These are phyloP conservation scores for Cebus imitator DNA, from an alignment of 2,113 vertebrate species.

Conservation along the genomic window DNA sequence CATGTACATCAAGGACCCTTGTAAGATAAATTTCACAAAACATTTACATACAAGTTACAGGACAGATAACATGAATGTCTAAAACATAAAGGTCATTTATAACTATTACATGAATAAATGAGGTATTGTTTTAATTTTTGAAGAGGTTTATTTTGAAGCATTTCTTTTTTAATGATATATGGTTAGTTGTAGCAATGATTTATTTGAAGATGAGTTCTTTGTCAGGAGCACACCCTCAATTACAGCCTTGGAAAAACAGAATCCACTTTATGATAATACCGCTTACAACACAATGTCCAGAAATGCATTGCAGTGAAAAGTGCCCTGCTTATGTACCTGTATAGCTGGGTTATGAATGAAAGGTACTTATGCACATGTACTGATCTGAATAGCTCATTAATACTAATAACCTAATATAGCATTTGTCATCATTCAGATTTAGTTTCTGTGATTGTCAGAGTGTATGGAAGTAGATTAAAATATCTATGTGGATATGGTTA, in stretches of 20 bases:
- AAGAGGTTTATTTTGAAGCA: slow-evolving; percentile 38
- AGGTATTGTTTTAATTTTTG: slow-evolving; percentile 44
- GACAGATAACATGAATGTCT: slow-evolving; percentile 22
- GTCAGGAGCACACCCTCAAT: not conserved
- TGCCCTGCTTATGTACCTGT: not conserved
- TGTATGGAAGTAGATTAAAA: slow-evolving; percentile 31
- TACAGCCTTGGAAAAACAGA: slow-evolving; percentile 29
- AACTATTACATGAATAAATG: slow-evolving; percentile 19
- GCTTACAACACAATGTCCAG: not conserved
- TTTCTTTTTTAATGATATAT: slow-evolving; percentile 24
- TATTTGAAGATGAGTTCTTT: slow-evolving; percentile 33
- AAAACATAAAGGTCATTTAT: slow-evolving; percentile 32
- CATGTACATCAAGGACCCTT: not conserved
- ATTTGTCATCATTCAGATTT: slow-evolving; percentile 35
- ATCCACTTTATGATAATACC: slow-evolving; percentile 19
- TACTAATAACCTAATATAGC: not conserved
- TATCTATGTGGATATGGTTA: not conserved
- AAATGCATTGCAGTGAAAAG: slow-evolving; percentile 3
- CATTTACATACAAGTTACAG: slow-evolving; percentile 12
- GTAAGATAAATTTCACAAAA: slow-evolving; percentile 18
- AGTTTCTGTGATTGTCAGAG: slow-evolving; percentile 34
- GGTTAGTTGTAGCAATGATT: slow-evolving; percentile 8
- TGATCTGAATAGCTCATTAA: slow-evolving; percentile 10
- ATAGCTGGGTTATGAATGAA: slow-evolving; percentile 36
- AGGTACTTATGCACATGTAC: not conserved